These are phyloP conservation scores for Zaprionus bogoriensis DNA, from an alignment of 2,888 invertebrate species.

Conservation along the genomic window DNA sequence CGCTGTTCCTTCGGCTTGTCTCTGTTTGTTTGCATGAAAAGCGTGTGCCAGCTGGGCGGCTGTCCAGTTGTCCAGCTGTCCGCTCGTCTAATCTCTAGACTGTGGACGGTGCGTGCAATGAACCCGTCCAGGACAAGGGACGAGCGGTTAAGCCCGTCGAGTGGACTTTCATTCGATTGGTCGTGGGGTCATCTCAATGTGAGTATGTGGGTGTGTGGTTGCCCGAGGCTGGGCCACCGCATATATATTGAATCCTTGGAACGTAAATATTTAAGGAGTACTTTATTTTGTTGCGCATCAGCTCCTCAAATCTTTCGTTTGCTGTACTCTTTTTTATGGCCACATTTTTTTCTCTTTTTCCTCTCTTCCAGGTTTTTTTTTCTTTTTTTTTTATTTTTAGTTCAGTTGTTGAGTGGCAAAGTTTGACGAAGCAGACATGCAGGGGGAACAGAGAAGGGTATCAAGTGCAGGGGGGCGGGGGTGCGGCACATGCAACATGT, in stretches of 20 bases:
- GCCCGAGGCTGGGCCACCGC: constrained; percentile 27
- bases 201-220: constrained; percentile 3
- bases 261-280: constrained; percentile 73
- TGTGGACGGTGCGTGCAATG: constrained; percentile 54
- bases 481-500: constrained; percentile 60
- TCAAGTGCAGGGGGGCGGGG: background rate
- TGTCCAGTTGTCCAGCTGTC: constrained; percentile 38
- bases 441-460: background rate
- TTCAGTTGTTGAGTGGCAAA: constrained; percentile 51
- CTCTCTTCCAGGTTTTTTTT: background rate
- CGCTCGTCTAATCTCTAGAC: constrained; percentile 65
- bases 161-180: constrained; percentile 42
- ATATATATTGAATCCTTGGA: constrained; percentile 68
- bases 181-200: constrained; percentile 11
- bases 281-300: constrained; percentile 62
- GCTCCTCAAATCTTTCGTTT: constrained; percentile 56
- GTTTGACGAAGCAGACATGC: constrained; percentile 34
- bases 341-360: constrained; percentile 10
- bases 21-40: constrained; percentile 32
- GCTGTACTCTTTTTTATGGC: constrained; percentile 41
- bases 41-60: constrained; percentile 36
- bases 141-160: constrained; percentile 31
- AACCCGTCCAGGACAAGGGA: constrained; percentile 26
- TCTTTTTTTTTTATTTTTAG: constrained; percentile 13
- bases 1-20: background rate